A percentile compares a stretch with the other conserved stretches of the same genome.
Conservation (phyloP, 2,113 vertebrate species). For the Grallaria varia region DNA sequence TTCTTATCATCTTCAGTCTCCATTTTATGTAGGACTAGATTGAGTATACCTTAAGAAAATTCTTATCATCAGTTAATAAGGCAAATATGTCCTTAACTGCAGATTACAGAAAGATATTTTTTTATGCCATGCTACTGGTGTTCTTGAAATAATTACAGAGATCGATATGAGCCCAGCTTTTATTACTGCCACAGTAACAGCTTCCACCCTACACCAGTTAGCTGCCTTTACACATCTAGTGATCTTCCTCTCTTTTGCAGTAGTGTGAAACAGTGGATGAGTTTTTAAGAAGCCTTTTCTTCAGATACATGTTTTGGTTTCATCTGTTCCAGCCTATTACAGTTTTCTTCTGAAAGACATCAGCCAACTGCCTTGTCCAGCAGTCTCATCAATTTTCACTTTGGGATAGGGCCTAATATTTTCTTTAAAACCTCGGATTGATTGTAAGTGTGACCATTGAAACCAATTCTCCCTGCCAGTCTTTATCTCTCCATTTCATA, state of each 20-base stretch:
- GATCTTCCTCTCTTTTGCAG: background rate
- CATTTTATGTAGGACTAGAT: background rate
- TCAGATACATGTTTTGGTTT: background rate
- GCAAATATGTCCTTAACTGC: background rate
- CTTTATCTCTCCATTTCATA: background rate
- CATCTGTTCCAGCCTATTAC: background rate
- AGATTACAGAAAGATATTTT: background rate
- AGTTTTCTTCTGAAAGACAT: background rate
- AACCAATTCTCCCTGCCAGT: background rate
- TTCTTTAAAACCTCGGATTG: background rate
- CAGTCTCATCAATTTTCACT: background rate
- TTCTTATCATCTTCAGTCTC: background rate
- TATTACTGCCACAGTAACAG: background rate
- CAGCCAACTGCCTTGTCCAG: background rate
- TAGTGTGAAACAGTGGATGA: background rate
- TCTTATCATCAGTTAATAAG: background rate
- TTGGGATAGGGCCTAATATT: background rate
- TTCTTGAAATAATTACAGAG: background rate
- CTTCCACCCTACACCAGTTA: background rate
- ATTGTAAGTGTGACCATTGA: background rate
- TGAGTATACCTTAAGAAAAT: background rate
- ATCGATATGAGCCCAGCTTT: background rate
- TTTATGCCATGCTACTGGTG: background rate
- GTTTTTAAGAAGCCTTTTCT: background rate
- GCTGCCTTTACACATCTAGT: no score